phyloP scores from a whole-genome alignment of 2,113 vertebrate genomes.

The Zootoca vivipara region DNA sequence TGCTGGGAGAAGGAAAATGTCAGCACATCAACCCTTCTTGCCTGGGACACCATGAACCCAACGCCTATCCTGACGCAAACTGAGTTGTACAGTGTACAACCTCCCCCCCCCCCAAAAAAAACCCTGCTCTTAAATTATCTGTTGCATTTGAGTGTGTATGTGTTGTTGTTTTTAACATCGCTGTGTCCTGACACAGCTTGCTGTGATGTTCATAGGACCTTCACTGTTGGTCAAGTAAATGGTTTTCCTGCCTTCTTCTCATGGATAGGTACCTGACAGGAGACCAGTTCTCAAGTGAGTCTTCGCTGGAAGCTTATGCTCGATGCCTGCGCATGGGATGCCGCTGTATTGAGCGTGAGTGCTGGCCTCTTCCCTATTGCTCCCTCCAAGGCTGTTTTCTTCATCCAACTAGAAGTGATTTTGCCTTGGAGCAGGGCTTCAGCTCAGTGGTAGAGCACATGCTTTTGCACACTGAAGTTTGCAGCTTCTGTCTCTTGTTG shows the following conservation, averaged over 20 bases:
- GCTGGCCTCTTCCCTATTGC: background rate
- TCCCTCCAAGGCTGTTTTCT: background rate
- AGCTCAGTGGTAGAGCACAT: background rate
- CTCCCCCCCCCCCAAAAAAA: background rate
- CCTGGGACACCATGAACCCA: background rate
- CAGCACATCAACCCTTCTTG: background rate
- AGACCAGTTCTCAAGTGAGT: constrained; percentile 98
- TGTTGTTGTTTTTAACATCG: background rate
- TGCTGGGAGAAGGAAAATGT: background rate
- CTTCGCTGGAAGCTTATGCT: constrained; percentile 95
- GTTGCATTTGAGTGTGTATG: background rate
- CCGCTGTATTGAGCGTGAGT: constrained; percentile 95
- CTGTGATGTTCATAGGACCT: accelerated
- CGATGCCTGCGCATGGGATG: constrained; percentile 97
- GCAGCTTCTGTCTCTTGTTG: background rate
- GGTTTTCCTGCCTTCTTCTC: constrained; percentile 9
- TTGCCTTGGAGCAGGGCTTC: background rate
- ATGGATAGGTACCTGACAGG: constrained; percentile 91
- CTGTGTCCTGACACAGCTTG: background rate
- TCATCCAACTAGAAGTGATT: background rate
- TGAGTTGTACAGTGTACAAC: background rate
- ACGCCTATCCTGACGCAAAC: background rate
- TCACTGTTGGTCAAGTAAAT: background rate
- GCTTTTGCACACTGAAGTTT: background rate
- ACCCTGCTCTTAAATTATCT: background rate